Evolutionary conservation across 2,113 vertebrate species (phyloP), one percentile per base, ranked within the genome.

Genomic region (Forbesichthys agassizii): DNA sequence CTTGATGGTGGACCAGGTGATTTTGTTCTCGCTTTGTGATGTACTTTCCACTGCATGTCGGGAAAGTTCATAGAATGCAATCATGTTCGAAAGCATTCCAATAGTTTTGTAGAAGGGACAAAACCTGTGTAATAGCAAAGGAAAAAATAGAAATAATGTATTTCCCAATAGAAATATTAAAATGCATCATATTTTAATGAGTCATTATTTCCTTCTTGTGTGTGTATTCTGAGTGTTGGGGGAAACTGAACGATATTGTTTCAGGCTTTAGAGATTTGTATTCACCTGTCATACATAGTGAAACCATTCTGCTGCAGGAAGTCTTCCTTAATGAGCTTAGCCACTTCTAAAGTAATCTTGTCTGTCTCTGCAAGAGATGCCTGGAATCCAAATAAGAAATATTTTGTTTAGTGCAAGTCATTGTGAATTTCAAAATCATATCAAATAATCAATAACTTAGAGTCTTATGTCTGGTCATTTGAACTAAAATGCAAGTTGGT

Each of bases 21-120:
- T 96, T 84, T 95, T 98, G 81, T 94, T 97, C 90, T 99, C 98
- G 48, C 94, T 99, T 87, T 99, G 98, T 33, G 97, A 95, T 3
- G 97, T 98, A 71, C 96, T 93, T 84, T 99, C 98, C 33, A 99
- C 96, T 0, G 96, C 96, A 77, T 97, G 95, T 4, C 96, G 95
- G 8, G 98, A 95, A 96, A 99, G 93, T 74, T 99, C 98, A 48
- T 99, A 99, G 83, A 99, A 99, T 0, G 96, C 90, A 9, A 99
- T 98, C 95, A 94, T 98, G 86, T 99, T 99, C 61, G 95, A 96
- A 77, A 99, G 94, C 92, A 99, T 95, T 48, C 97, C 97, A 11
- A 99, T 97, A 0, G 97, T 99, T 89, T 99, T 99, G 82, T 99
- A 99, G 88, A 99, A 99, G 1, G 97, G 97, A 80, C 97, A 99